Base-by-base conservation (phyloP, 2,888 invertebrate species). In the Schrankia costaestrigalis region DNA sequence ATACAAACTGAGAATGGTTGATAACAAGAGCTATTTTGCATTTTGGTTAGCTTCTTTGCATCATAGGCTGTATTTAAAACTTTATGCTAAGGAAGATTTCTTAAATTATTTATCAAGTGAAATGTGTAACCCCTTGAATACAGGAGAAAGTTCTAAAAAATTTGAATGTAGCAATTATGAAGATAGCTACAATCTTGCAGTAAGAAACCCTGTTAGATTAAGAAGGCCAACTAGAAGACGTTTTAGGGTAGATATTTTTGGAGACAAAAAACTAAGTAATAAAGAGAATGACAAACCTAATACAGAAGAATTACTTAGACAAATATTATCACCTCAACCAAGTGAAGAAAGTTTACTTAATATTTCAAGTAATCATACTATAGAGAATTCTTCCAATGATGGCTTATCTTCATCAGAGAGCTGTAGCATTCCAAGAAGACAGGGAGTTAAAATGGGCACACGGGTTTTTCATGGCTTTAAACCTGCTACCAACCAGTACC, bases 41-140 rank as follows among this genome's bases (percentile, higher is more conserved):
- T 94, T 94, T 76, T 93, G 93, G 75, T 74, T 94, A 41, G 93
- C 93, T 6, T 94, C 94, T n/a, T 75, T 94, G 26, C 94, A 94
- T 69, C 94, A 94, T 67, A 91, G 93, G 67, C 90, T 94, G 71
- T 94, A 93, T 78, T 84, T 93, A 57, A 91, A 93, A 62, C 76
- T 94, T 29, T 90, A 93, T 65, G 91, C 92, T 23, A 93, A 94
- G 67, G 91, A 92, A 44, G 91, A 92, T 41, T 93, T 93, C 33
- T 82, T 92, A 21, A 90, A 90, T 66, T 89, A 89, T 50, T 80
- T 93, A 62, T 90, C 92, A 25, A 89, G 89, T 68, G 91, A 91
- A 64, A 80, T 91, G 41, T 90, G 89, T 47, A 86, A 89, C 43
- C 90, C 90, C 6, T 46, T 90, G 21, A 89, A 87, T 63, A 48